Evolutionary conservation across 2,888 invertebrate species (phyloP).

Genomic region (Meliscaeva auricollis): DNA sequence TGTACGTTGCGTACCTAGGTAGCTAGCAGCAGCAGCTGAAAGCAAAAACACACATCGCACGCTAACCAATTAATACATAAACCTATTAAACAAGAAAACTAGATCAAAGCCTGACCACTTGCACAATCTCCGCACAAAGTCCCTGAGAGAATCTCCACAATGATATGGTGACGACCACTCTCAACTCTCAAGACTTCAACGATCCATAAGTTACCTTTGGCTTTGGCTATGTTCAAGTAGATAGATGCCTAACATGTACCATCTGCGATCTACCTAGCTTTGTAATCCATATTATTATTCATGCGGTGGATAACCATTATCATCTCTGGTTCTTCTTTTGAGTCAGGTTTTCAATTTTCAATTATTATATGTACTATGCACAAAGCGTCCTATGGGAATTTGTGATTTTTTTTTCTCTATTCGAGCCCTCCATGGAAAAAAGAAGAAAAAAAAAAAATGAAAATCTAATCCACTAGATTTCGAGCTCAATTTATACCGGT

Average conservation of each 20-base stretch:
- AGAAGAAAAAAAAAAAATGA: too few species aligned
- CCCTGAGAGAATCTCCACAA: constrained; percentile 58
- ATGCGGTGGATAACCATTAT: constrained; percentile 45
- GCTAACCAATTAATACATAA: constrained; percentile 72
- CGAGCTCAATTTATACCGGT: constrained; percentile 77
- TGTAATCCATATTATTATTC: constrained; percentile 30
- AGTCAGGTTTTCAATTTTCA: constrained; percentile 29
- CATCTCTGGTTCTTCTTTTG: constrained; percentile 48
- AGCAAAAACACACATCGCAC: constrained; percentile 60
- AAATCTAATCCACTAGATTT: constrained; percentile 32
- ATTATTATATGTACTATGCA: background rate
- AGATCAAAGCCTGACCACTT: constrained; percentile 71
- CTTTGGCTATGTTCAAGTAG: background rate
- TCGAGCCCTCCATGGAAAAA: constrained; percentile 13
- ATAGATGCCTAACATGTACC: constrained; percentile 5
- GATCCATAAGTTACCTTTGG: constrained; percentile 46
- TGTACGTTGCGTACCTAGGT: too few species aligned
- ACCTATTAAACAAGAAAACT: constrained; percentile 72
- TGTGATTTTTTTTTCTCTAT: background rate
- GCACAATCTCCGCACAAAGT: constrained; percentile 62
- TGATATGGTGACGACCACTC: constrained; percentile 1
- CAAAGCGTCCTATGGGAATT: constrained; percentile 26
- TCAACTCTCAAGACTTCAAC: constrained; percentile 25
- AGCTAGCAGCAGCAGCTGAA: constrained; percentile 33
- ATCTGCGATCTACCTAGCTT: background rate